phyloP scores from a whole-genome alignment of 2,797 vertebrate species.

The Cottoperca gobio region DNA sequence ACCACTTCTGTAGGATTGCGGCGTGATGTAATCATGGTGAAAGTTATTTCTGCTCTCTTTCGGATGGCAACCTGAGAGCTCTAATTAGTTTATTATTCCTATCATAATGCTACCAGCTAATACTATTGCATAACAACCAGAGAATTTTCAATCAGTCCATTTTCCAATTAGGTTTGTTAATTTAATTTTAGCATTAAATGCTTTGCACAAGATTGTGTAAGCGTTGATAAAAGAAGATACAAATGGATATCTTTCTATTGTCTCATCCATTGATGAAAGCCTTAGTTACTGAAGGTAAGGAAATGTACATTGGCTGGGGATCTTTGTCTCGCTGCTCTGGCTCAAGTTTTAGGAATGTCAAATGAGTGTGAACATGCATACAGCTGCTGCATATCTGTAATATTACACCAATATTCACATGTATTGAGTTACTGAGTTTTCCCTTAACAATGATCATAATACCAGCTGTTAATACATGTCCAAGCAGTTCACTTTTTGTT shows the following conservation, averaged over 20 bases:
- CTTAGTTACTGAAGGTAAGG: neutral
- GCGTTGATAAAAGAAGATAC: neutral
- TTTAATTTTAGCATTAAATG: slow-evolving; percentile 14
- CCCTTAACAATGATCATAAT: neutral
- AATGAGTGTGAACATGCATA: slow-evolving; percentile 15
- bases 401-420: neutral
- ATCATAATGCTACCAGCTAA: slow-evolving; percentile 29
- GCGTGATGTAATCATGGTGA: slow-evolving; percentile 31
- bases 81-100: slow-evolving; percentile 24
- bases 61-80: slow-evolving; percentile 21
- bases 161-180: slow-evolving; percentile 18
- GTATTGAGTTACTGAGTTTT: neutral
- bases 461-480: neutral
- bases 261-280: neutral
- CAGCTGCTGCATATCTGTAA: slow-evolving; percentile 16
- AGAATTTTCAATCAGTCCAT: slow-evolving; percentile 33
- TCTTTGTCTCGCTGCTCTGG: neutral
- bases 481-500: neutral
- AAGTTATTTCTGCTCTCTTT: slow-evolving; percentile 19
- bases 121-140: slow-evolving; percentile 42
- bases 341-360: slow-evolving; percentile 5
- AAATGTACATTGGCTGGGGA: neutral
- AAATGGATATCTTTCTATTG: neutral
- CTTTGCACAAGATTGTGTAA: neutral
- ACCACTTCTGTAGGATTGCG: neutral